Percentiles rank a stretch among this genome's conserved stretches.
Conservation (phyloP, 2,113 vertebrate genomes). For the Platycercus adscitus region DNA sequence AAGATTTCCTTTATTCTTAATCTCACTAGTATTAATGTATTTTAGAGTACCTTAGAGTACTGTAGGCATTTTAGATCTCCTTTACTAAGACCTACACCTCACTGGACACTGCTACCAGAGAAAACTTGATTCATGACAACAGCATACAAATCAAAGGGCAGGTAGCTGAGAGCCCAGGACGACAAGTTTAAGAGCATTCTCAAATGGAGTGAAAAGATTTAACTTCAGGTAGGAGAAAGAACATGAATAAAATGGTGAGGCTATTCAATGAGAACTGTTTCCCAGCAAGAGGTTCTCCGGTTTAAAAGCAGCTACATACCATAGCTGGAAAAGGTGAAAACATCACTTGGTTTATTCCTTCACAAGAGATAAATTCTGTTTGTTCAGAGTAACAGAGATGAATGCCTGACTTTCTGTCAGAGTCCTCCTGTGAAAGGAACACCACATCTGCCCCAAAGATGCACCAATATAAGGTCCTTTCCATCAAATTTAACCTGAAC, state of each 20-base stretch:
- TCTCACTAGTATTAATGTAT: conserved; percentile 41
- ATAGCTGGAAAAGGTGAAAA: neutral
- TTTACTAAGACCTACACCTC: neutral
- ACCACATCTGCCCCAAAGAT: neutral
- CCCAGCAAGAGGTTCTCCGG: neutral
- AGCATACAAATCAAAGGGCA: neutral
- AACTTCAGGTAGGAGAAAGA: neutral
- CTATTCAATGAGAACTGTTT: neutral
- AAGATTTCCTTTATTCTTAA: conserved; percentile 43
- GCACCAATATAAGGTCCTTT: neutral
- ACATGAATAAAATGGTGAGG: neutral
- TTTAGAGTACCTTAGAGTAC: neutral
- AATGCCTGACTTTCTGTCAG: neutral
- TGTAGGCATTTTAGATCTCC: neutral
- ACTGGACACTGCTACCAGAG: neutral
- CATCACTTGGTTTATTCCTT: neutral
- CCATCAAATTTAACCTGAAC: neutral
- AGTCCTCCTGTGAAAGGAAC: neutral
- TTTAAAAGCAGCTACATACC: neutral
- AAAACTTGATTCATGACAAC: neutral
- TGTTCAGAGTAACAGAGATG: neutral
- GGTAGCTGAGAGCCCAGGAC: neutral
- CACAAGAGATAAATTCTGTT: neutral
- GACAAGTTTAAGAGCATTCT: neutral
- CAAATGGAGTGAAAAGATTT: neutral